These are phyloP conservation scores for Crotalus helleri DNA, from an alignment of 2,113 vertebrate genomes.

Conservation along the genomic window DNA sequence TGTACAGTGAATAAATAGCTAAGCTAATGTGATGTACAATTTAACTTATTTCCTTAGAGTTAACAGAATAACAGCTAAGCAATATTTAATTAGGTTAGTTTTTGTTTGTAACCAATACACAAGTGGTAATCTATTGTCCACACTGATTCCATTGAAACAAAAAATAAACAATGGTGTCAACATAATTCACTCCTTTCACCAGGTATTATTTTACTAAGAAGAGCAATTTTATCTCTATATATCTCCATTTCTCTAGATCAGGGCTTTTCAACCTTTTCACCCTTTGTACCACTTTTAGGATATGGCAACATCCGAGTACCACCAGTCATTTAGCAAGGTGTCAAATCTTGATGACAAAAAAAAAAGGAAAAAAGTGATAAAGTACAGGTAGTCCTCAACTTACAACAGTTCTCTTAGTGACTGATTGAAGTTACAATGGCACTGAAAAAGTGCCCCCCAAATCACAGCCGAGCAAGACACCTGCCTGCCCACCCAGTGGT, in stretches of 20 bases:
- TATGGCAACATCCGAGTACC: too few relatives aligned
- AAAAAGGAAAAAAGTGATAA: too few relatives aligned
- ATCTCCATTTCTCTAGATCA: background rate
- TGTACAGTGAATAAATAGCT: slow-evolving; percentile 54
- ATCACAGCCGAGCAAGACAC: too few relatives aligned
- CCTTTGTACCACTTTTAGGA: too few relatives aligned
- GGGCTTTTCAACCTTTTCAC: too few relatives aligned
- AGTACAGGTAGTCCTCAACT: too few relatives aligned
- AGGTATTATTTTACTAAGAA: slow-evolving; percentile 45
- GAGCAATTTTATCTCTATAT: slow-evolving; percentile 12
- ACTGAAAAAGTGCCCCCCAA: too few relatives aligned
- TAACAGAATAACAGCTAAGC: slow-evolving; percentile 2
- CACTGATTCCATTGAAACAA: slow-evolving; percentile 58
- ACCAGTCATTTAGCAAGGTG: too few relatives aligned
- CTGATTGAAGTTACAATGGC: too few relatives aligned
- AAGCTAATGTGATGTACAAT: slow-evolving; percentile 42
- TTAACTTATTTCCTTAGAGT: slow-evolving; percentile 53
- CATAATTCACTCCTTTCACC: slow-evolving; percentile 40
- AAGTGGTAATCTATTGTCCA: slow-evolving; percentile 48
- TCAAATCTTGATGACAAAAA: too few relatives aligned
- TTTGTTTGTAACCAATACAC: slow-evolving; percentile 47
- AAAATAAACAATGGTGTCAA: slow-evolving; percentile 49
- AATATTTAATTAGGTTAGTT: slow-evolving; percentile 54
- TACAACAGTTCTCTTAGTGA: too few relatives aligned
- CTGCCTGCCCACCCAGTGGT: too few relatives aligned